Percentiles rank a stretch among this genome's conserved stretches.
These are phyloP conservation scores for Falco cherrug DNA, from an alignment of 2,797 vertebrate species.

Conservation along the genomic window DNA sequence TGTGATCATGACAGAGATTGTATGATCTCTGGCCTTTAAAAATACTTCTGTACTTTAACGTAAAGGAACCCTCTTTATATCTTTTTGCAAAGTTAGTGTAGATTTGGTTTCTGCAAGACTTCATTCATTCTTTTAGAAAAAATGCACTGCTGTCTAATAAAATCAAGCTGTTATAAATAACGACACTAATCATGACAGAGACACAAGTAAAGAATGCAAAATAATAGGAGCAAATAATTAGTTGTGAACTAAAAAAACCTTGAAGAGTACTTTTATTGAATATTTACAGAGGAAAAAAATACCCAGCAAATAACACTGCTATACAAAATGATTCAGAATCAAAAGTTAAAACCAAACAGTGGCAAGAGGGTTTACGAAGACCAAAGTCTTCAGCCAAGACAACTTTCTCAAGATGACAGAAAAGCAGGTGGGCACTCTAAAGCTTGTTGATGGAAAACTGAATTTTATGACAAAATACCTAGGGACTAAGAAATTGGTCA, in stretches of 20 bases:
- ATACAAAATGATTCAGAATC: not conserved
- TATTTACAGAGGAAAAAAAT: not conserved
- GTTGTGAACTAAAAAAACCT: not conserved
- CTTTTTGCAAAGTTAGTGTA: not conserved
- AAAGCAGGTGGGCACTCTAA: not conserved
- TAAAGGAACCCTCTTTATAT: not conserved
- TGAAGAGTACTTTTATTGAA: not conserved
- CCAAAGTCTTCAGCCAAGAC: not conserved
- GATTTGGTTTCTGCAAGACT: not conserved
- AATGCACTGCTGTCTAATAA: not conserved
- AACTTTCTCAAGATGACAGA: not conserved
- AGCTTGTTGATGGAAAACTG: not conserved
- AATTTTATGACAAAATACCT: not conserved
- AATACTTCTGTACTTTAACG: not conserved
- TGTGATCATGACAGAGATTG: not conserved
- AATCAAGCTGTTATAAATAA: not conserved
- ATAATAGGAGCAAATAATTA: not conserved
- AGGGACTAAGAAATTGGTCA: conserved; percentile 34
- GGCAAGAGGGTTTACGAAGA: not conserved
- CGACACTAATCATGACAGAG: not conserved
- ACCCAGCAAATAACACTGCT: rapidly evolving
- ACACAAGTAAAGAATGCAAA: not conserved
- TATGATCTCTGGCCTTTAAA: not conserved
- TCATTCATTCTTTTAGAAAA: not conserved
- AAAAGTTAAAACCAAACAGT: not conserved